Conservation (phyloP, 2,888 invertebrate species). For the Cheiracanthium punctorium region DNA sequence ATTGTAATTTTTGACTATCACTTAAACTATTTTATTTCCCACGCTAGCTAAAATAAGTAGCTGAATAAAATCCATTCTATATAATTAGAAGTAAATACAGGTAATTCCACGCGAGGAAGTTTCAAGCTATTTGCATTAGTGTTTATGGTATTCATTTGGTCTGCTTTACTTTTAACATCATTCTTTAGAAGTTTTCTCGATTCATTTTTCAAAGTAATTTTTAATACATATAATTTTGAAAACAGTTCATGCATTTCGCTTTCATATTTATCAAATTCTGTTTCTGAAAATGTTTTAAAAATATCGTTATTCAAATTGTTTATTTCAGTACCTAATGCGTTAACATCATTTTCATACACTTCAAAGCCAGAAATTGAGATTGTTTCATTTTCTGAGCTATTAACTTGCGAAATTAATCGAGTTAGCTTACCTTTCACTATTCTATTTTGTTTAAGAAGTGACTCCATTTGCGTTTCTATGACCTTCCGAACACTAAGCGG, state of each 20-base stretch:
- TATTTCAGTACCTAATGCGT: too few species aligned
- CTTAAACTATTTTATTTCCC: neutral
- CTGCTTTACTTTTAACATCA: neutral
- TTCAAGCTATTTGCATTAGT: neutral
- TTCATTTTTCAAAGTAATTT: neutral
- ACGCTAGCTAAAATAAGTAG: neutral
- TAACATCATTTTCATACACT: too few species aligned
- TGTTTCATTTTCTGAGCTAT: neutral
- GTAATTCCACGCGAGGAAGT: neutral
- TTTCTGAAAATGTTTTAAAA: neutral
- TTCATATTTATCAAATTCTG: neutral
- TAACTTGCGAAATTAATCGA: too few species aligned
- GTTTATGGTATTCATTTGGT: neutral
- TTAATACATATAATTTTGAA: neutral
- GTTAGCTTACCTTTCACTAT: too few species aligned
- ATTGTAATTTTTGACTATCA: neutral
- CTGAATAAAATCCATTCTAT: neutral
- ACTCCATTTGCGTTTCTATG: too few species aligned
- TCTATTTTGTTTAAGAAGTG: too few species aligned
- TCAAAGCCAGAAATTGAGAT: neutral
- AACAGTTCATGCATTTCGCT: neutral
- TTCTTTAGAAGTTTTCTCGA: neutral
- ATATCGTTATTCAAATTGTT: too few species aligned
- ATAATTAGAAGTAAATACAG: neutral
- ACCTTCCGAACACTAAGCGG: too few species aligned